Evolutionary conservation across 2,113 vertebrate species (phyloP).

Genomic region (Hirundichthys speculiger): DNA sequence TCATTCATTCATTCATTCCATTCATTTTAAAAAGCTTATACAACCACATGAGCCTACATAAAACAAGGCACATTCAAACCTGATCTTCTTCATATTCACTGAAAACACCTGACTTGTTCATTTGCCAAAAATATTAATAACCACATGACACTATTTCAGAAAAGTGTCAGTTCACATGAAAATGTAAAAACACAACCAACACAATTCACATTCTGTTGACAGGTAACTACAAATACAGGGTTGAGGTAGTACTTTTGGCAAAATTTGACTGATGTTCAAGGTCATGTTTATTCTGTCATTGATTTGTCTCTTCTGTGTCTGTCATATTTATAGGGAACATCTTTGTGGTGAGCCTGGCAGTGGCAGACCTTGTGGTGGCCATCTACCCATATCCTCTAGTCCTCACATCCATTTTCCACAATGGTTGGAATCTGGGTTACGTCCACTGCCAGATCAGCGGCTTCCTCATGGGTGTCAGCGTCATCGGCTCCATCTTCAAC

Average conservation of each 20-base stretch:
- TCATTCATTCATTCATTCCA: too few relatives aligned
- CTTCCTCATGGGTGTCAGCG: slow-evolving; percentile 95
- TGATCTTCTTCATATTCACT: too few relatives aligned
- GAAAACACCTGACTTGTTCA: too few relatives aligned
- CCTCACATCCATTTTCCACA: slow-evolving; percentile 89
- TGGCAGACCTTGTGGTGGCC: slow-evolving; percentile 95
- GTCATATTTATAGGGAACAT: slow-evolving; percentile 80
- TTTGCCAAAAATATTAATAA: too few relatives aligned
- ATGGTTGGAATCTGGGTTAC: slow-evolving; percentile 92
- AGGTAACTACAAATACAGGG: too few relatives aligned
- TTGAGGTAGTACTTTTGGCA: slow-evolving; percentile 14
- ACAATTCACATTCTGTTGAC: too few relatives aligned
- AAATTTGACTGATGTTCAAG: background rate
- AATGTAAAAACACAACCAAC: too few relatives aligned
- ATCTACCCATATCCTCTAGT: slow-evolving; percentile 95
- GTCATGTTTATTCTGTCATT: background rate
- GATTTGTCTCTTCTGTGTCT: slow-evolving; percentile 8
- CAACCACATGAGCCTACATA: too few relatives aligned
- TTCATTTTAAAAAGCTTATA: too few relatives aligned
- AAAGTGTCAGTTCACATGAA: too few relatives aligned
- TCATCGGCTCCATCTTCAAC: slow-evolving; percentile 96
- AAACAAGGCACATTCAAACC: too few relatives aligned
- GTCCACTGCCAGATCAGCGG: slow-evolving; percentile 94
- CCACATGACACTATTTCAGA: too few relatives aligned
- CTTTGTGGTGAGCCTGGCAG: slow-evolving; percentile 83